phyloP scores from a whole-genome alignment of 2,113 vertebrate genomes.

The Aldabrachelys gigantea region DNA sequence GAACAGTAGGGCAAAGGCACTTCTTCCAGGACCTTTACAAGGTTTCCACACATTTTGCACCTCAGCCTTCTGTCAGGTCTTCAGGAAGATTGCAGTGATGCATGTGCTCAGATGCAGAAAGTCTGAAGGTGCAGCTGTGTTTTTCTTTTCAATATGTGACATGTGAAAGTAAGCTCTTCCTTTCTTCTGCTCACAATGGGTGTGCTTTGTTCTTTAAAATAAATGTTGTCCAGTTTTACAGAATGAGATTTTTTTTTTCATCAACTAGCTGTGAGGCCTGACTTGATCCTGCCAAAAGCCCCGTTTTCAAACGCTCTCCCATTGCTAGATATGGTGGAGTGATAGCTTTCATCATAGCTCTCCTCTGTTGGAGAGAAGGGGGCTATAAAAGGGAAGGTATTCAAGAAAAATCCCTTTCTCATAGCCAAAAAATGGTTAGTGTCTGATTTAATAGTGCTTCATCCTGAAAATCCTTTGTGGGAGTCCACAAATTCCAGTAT shows the following conservation, averaged over 20 bases:
- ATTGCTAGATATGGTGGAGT: not conserved
- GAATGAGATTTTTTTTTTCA: slow-evolving; percentile 35
- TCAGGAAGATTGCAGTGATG: not conserved
- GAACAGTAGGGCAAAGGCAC: not conserved
- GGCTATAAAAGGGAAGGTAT: not conserved
- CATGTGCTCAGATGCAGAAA: not conserved
- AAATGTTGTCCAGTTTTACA: slow-evolving; percentile 59
- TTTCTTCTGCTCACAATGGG: slow-evolving; percentile 28
- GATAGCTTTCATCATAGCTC: not conserved
- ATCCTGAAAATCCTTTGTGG: too few species aligned
- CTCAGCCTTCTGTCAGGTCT: not conserved
- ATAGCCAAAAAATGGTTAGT: not conserved
- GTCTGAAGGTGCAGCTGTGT: slow-evolving; percentile 60
- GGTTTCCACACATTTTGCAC: not conserved
- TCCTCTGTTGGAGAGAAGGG: not conserved
- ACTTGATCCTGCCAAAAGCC: not conserved
- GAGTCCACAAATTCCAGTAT: not conserved
- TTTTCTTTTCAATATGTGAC: slow-evolving; percentile 36
- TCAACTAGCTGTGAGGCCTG: slow-evolving; percentile 41
- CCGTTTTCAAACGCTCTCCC: slow-evolving; percentile 34
- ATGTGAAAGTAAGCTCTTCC: slow-evolving; percentile 22
- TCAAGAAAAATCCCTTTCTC: not conserved
- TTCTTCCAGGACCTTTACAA: not conserved
- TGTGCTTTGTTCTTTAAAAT: slow-evolving; percentile 60
- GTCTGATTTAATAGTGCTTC: not conserved